A percentile compares a stretch with the other conserved stretches of the same genome.
These are phyloP conservation scores for Gallinago media DNA, from an alignment of 2,113 vertebrate species.

Conservation along the genomic window DNA sequence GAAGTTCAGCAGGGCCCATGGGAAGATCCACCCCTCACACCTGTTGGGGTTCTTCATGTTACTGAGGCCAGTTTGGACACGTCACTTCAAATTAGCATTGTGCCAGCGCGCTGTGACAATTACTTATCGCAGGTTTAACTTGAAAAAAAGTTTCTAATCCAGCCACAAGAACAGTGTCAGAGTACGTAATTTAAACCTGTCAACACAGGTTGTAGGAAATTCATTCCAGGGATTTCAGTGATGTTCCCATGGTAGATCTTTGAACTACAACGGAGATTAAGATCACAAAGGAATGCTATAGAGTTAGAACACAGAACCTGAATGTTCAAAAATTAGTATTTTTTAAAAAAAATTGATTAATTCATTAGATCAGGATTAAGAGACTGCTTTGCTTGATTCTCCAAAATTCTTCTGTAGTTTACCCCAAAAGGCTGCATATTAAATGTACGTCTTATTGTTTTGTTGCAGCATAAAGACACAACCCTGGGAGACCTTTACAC, in stretches of 20 bases:
- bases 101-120: slow-evolving; percentile 83
- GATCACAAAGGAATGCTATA: slow-evolving; percentile 64
- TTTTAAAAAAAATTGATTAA: neutral
- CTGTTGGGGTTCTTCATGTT: slow-evolving; percentile 87
- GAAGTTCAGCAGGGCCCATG: slow-evolving; percentile 81
- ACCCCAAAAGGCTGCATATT: neutral
- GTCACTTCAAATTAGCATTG: slow-evolving; percentile 85
- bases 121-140: slow-evolving; percentile 85
- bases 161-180: slow-evolving; percentile 83
- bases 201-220: slow-evolving; percentile 78
- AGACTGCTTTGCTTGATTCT: neutral
- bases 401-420: neutral
- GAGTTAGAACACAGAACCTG: neutral
- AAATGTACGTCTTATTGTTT: neutral
- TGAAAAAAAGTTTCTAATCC: slow-evolving; percentile 81
- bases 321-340: neutral
- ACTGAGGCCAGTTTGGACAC: slow-evolving; percentile 80
- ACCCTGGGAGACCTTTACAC: neutral
- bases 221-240: slow-evolving; percentile 56
- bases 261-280: slow-evolving; percentile 33
- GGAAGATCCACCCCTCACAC: slow-evolving; percentile 87
- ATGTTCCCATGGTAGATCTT: slow-evolving; percentile 69
- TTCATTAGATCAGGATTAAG: neutral
- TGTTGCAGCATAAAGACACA: neutral
- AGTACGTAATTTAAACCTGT: slow-evolving; percentile 82